Evolutionary conservation across 2,888 invertebrate species (phyloP).

Genomic region (Gerris lacustris): DNA sequence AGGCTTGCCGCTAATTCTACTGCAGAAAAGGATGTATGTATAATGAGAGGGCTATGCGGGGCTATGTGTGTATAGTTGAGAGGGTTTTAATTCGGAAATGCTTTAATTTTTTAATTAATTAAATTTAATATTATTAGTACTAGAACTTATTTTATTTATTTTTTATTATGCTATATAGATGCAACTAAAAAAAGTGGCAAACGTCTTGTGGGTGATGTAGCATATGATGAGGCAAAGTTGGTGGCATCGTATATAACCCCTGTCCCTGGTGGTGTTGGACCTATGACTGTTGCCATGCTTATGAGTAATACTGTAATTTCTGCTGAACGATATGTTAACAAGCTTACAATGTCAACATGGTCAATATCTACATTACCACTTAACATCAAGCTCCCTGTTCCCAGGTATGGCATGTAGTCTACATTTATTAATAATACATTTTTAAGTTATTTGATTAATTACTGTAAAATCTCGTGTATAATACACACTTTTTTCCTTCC

Average conservation of each 20-base stretch:
- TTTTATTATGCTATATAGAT: conserved; percentile 43
- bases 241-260: conserved; percentile 86
- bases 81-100: too few relatives aligned
- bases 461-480: too few relatives aligned
- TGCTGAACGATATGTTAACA: conserved; percentile 52
- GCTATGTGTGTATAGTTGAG: too few relatives aligned
- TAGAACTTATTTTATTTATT: neutral
- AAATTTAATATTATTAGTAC: neutral
- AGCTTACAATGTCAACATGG: conserved; percentile 54
- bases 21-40: too few relatives aligned
- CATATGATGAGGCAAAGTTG: conserved; percentile 61
- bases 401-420: conserved; percentile 59
- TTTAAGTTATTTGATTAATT: too few relatives aligned
- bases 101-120: too few relatives aligned
- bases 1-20: too few relatives aligned
- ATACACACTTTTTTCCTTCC: too few relatives aligned
- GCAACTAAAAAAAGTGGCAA: conserved; percentile 62
- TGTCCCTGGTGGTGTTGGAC: conserved; percentile 94
- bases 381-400: conserved; percentile 56
- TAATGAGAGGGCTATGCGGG: too few relatives aligned
- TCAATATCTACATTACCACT: conserved; percentile 55
- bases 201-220: conserved; percentile 89
- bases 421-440: neutral
- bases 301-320: conserved; percentile 88
- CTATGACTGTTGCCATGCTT: conserved; percentile 98